A percentile compares a stretch with the other conserved stretches of the same genome.
Conservation (phyloP, 1,140 invertebrate genomes). For the Uloborus diversus region DNA sequence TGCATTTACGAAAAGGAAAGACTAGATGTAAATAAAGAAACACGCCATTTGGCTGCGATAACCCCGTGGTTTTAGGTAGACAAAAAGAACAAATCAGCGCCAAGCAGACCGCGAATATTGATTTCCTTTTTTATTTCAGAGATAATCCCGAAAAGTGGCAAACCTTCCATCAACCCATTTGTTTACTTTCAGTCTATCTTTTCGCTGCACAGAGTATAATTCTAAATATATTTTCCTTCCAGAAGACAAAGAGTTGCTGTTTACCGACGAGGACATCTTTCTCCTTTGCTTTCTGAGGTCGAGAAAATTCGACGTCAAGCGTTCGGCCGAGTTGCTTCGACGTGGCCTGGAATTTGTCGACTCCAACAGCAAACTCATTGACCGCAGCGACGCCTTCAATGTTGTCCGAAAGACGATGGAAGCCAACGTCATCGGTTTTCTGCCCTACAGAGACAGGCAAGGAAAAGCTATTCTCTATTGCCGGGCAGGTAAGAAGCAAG, state of each 20-base stretch:
- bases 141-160: too few species aligned
- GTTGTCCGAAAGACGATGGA: not conserved
- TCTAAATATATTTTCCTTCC: not conserved
- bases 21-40: too few species aligned
- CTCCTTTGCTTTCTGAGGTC: not conserved
- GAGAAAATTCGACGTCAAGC: not conserved
- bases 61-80: too few species aligned
- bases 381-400: not conserved
- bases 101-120: too few species aligned
- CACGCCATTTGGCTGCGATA: too few species aligned
- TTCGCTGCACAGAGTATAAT: too few species aligned
- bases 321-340: not conserved
- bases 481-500: not conserved
- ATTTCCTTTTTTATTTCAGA: too few species aligned
- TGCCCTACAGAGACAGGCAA: not conserved
- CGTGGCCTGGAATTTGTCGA: not conserved
- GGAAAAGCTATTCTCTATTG: not conserved
- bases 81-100: too few species aligned
- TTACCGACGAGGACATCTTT: not conserved
- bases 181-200: too few species aligned
- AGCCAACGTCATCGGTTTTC: not conserved
- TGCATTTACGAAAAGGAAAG: too few species aligned
- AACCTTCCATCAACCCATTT: too few species aligned
- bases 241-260: not conserved
- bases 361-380: not conserved